phyloP scores from a whole-genome alignment of 1,140 invertebrate species.

The Hydropsyche tenuis region DNA sequence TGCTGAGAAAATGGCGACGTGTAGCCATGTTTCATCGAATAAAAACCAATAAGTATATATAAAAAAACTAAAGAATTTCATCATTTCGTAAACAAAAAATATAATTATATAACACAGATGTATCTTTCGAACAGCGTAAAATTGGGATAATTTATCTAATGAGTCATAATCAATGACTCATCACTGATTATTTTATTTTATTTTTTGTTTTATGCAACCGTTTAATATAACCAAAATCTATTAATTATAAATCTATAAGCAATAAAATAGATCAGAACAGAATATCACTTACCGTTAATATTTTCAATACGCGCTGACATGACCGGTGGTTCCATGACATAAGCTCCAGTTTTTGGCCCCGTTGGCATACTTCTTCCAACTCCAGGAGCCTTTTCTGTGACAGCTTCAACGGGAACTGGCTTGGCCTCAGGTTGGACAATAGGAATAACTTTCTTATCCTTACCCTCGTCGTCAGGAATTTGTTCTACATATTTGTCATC shows the following conservation, averaged over 20 bases:
- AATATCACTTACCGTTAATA: constrained; percentile 11
- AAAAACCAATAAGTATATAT: neutral
- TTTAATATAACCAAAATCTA: neutral
- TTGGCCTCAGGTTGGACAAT: neutral
- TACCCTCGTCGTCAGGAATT: neutral
- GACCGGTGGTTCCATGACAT: neutral
- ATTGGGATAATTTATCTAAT: no score
- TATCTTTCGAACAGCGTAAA: no score
- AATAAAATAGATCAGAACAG: neutral
- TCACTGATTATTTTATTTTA: neutral
- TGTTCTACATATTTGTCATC: neutral
- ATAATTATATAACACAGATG: no score
- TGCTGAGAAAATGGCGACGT: neutral
- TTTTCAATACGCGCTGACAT: constrained; percentile 5
- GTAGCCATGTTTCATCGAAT: neutral
- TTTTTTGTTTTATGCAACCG: no score
- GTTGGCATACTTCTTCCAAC: neutral
- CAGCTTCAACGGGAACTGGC: neutral
- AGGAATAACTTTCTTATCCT: neutral
- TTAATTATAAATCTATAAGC: neutral
- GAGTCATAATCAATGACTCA: no score
- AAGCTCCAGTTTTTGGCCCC: neutral
- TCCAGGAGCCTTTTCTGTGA: neutral
- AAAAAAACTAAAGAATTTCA: neutral
- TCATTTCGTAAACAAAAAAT: neutral